Percentiles rank a stretch among this genome's conserved stretches.
phyloP scores from a whole-genome alignment of 2,797 vertebrate species.

The Fistularia tabacaria region DNA sequence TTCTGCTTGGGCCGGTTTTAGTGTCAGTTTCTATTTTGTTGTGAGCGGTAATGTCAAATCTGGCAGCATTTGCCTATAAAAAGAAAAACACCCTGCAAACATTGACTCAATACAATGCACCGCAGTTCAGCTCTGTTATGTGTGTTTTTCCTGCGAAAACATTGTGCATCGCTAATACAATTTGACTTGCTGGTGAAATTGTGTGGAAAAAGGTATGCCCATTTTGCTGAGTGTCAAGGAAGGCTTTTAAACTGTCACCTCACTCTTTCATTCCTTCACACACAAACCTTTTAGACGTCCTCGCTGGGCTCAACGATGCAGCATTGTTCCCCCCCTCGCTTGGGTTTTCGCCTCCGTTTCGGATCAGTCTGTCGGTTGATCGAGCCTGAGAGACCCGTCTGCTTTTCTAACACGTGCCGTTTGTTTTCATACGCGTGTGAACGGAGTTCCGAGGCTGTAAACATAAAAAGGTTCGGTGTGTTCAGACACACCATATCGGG shows the following conservation, averaged over 20 bases:
- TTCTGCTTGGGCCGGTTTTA: slow-evolving; percentile 8
- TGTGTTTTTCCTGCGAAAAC: slow-evolving; percentile 50
- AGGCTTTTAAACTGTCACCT: slow-evolving; percentile 83
- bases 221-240: slow-evolving; percentile 65
- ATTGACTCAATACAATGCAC: slow-evolving; percentile 42
- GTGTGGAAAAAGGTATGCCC: slow-evolving; percentile 72
- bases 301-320: slow-evolving; percentile 55
- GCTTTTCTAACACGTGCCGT: slow-evolving; percentile 6
- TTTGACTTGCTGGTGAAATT: slow-evolving; percentile 77
- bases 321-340: slow-evolving; percentile 44
- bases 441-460: slow-evolving; percentile 32
- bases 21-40: slow-evolving; percentile 42
- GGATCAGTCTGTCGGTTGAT: slow-evolving; percentile 38
- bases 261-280: slow-evolving; percentile 53
- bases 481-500: slow-evolving; percentile 28
- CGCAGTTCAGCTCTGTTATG: slow-evolving; percentile 60
- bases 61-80: slow-evolving; percentile 36
- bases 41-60: slow-evolving; percentile 57
- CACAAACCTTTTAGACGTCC: slow-evolving; percentile 73
- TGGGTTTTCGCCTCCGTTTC: slow-evolving; percentile 31
- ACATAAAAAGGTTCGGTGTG: slow-evolving; percentile 22
- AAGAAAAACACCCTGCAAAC: slow-evolving; percentile 51
- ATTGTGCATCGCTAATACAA: slow-evolving; percentile 71
- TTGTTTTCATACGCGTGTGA: slow-evolving; percentile 1
- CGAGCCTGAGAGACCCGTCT: slow-evolving; percentile 15